Percentiles rank a stretch among this genome's conserved stretches.
These are phyloP conservation scores for Synergus umbraculus DNA, from an alignment of 2,888 invertebrate species.

Conservation along the genomic window DNA sequence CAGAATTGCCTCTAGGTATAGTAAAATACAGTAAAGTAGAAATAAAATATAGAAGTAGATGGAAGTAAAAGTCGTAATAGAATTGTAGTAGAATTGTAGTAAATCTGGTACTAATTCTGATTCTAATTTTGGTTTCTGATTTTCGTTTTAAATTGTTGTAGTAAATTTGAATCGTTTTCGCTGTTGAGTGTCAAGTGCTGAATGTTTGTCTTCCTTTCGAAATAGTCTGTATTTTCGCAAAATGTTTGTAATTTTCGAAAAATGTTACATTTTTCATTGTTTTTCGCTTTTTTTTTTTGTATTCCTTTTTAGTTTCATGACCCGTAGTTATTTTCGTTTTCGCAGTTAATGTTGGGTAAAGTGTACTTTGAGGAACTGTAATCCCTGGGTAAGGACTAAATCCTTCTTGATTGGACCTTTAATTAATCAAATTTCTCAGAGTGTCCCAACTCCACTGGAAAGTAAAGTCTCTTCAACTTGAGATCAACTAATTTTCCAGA, in stretches of 20 bases:
- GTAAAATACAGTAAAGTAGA: constrained; percentile 1
- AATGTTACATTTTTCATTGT: background rate
- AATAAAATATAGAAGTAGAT: constrained; percentile 6
- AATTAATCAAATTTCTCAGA: constrained; percentile 24
- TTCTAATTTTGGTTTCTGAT: background rate
- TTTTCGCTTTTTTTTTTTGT: background rate
- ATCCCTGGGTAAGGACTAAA: constrained; percentile 16
- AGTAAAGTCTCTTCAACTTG: constrained; percentile 32
- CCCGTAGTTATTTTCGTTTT: background rate
- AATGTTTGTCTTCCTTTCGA: constrained; percentile 15
- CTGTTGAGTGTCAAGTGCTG: constrained; percentile 31
- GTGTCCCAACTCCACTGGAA: constrained; percentile 20
- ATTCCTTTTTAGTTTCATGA: background rate
- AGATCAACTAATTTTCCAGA: constrained; percentile 2
- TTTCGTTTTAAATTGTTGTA: background rate
- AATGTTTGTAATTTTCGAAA: background rate
- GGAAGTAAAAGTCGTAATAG: constrained; percentile 5
- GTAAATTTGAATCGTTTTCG: background rate
- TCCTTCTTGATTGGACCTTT: constrained; percentile 20
- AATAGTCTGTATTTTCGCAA: constrained; percentile 3
- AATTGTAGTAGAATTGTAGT: background rate
- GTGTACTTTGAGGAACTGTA: constrained; percentile 33
- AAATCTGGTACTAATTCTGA: constrained; percentile 4
- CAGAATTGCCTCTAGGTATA: background rate
- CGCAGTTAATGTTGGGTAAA: constrained; percentile 17